Evolutionary conservation across 2,888 invertebrate species (phyloP), one percentile per base, ranked within the genome.

Genomic region (Anaspis maculata): DNA sequence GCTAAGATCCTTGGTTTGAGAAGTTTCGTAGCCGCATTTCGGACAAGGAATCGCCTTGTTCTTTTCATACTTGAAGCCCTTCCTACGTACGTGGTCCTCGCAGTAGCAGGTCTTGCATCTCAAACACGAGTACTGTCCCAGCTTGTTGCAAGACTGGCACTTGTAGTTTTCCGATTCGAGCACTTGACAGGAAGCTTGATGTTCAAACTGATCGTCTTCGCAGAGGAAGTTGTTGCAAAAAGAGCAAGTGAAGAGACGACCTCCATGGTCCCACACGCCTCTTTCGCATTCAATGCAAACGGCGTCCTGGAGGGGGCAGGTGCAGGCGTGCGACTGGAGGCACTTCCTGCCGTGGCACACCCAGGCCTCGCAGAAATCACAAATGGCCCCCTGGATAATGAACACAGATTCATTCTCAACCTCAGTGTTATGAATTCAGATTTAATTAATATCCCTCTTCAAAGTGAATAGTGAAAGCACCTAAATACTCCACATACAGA

Each of bases 311-410:
- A 96, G 68, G 0, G 94, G 89, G 57, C 96, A 96, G 1, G 79
- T 77, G 64, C 96, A 96, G 1, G 94, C 91, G 60, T 96, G 96
- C 0, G 77, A 69, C 23, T 83, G 84, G 15, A 96, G 73, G 56
- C 96, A 96, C 64, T 90, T 89, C 44, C 88, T 76, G 0, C 92
- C 90, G 59, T 96, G 96, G 53, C 96, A 96, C 23, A 96, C 80
- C 91, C 94, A 96, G 0, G 95, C 94, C 70, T 96, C 96, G 57
- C 96, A 96, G 66, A 83, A 90, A 68, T 96, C 96, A 64, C 96
- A 96, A 52, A 96, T 87, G 1, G 95, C 96, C 25, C 95, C 95
- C 88, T 87, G 54, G 13, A 57, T 43, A 3, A 9, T 13, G 15
- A 19, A 6, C 19, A 19, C 19, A n/a, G n/a, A n/a, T n/a, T n/a